Evolutionary conservation across 2,888 invertebrate species (phyloP), one percentile per base, ranked within the genome.

Genomic region (Dryobota labecula): DNA sequence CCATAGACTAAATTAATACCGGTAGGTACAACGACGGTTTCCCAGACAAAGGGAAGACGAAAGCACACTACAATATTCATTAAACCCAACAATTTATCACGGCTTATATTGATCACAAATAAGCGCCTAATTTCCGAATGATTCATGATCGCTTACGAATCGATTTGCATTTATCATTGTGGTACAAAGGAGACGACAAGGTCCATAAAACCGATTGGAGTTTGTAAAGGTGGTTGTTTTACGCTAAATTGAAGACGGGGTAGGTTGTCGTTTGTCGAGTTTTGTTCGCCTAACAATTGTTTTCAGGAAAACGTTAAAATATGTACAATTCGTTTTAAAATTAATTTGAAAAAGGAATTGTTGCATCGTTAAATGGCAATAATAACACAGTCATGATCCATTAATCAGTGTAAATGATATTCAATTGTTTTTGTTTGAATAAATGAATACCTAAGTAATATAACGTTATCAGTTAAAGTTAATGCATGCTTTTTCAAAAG

Each of bases 131-230:
- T 85, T 80, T 78, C 69, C 20, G 38, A 78, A 60, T 82, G 80
- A 84, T 84, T 84, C 69, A 84, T n/a, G n/a, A n/a, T 82, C 60
- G 74, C 49, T 47, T 65, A 13, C 8, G 62, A 79, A 83, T 80
- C 74, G 74, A 71, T 83, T 84, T 73, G 75, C 80, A 76, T 85
- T 84, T 69, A 85, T 84, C 80, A 73, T 75, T 73, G 36, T 73
- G 71, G 27, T 72, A 76, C 73, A 74, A 84, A 74, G 47, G 66
- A 51, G 41, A 53, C 56, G 58, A 71, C 62, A 70, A 73, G 73
- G 53, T 73, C 54, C 65, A 67, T 51, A 67, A 65, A 60, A 66
- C 36, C 53, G 60, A 62, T 53, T 43, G 63, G 47, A 60, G 38
- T 43, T 71, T 63, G 49, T 54, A 57, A 56, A 61, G 47, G 18